A percentile compares a stretch with the other conserved stretches of the same genome.
phyloP scores from a whole-genome alignment of 2,888 invertebrate species.

The Volucella inanis region DNA sequence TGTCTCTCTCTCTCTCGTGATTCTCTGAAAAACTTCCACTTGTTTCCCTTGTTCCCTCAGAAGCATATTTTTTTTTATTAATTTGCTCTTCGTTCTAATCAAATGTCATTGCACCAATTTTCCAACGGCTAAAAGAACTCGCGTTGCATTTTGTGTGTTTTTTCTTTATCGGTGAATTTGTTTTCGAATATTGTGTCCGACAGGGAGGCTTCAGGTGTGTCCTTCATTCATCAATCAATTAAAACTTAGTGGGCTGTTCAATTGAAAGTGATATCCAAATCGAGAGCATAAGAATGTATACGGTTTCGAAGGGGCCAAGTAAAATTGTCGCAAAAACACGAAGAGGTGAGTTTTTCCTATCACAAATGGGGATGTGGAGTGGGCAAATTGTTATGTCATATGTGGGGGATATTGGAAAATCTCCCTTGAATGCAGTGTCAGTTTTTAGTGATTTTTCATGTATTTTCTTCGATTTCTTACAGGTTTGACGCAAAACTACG shows the following conservation, averaged over 20 bases:
- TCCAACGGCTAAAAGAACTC: constrained; percentile 22
- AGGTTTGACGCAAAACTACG: constrained; percentile 92
- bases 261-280: constrained; percentile 6
- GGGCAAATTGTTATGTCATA: constrained; percentile 71
- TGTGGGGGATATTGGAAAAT: constrained; percentile 62
- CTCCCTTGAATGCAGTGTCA: constrained; percentile 49
- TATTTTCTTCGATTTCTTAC: constrained; percentile 71
- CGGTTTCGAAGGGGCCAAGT: constrained; percentile 93
- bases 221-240: constrained; percentile 9
- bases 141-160: constrained; percentile 30
- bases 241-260: constrained; percentile 1
- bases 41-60: background rate
- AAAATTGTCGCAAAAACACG: constrained; percentile 94
- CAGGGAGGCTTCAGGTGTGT: constrained; percentile 5
- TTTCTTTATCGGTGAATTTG: constrained; percentile 30
- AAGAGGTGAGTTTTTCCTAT: constrained; percentile 85
- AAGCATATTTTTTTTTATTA: too few species aligned
- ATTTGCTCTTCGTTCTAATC: constrained; percentile 32
- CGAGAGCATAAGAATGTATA: constrained; percentile 87
- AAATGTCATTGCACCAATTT: constrained; percentile 68
- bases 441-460: constrained; percentile 46
- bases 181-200: constrained; percentile 1
- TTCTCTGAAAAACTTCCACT: constrained; percentile 17
- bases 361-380: constrained; percentile 28
- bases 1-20: constrained; percentile 5